Conservation (phyloP, 2,888 invertebrate species). For the Entomobrya multifasciata region DNA sequence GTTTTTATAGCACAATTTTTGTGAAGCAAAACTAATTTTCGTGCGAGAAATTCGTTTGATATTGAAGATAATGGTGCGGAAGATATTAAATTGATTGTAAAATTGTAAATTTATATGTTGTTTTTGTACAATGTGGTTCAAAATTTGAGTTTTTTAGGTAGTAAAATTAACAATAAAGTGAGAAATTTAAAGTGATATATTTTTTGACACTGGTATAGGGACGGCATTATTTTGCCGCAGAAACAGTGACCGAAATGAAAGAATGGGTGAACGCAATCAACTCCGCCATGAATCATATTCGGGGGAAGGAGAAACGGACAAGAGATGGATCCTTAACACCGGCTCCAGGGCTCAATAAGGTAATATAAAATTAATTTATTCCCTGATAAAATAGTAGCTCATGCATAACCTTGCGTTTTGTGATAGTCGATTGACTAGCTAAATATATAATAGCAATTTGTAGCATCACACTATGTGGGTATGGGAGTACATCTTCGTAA, state of each 20-base stretch:
- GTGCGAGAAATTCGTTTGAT: not conserved
- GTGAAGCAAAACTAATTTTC: slow-evolving; percentile 9
- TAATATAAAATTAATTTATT: slow-evolving; percentile 28
- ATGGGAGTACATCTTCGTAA: no score
- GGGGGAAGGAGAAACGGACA: slow-evolving; percentile 76
- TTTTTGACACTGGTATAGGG: slow-evolving; percentile 78
- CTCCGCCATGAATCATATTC: slow-evolving; percentile 79
- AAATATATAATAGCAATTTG: no score
- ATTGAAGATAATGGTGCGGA: slow-evolving; percentile 33
- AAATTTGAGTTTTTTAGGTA: no score
- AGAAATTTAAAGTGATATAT: slow-evolving; percentile 10
- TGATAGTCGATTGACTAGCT: no score
- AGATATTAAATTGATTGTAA: not conserved
- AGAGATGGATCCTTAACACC: slow-evolving; percentile 73
- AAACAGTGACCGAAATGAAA: slow-evolving; percentile 80
- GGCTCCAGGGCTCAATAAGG: slow-evolving; percentile 66
- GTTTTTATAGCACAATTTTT: slow-evolving; percentile 4
- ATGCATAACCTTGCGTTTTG: no score
- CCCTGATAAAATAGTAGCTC: no score
- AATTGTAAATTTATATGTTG: no score
- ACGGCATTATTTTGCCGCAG: slow-evolving; percentile 81
- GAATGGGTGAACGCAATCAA: slow-evolving; percentile 80
- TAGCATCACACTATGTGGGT: no score
- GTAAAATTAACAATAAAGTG: no score
- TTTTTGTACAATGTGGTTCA: no score